Conservation (phyloP, 2,113 vertebrate genomes). For the Falco punctatus region DNA sequence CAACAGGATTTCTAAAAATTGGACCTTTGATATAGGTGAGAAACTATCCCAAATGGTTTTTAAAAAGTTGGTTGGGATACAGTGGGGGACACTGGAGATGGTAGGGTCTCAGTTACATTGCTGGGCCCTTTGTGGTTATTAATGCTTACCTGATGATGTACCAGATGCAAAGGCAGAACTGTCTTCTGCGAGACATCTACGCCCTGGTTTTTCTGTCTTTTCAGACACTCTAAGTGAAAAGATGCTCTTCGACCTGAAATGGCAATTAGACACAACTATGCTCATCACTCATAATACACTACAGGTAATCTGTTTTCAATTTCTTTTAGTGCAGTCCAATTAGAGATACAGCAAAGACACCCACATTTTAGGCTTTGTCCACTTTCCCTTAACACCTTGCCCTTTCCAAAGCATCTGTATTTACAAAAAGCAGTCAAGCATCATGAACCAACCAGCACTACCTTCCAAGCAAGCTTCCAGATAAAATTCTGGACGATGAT, state of each 20-base stretch:
- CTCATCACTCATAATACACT: neutral
- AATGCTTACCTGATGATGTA: slow-evolving; percentile 91
- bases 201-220: slow-evolving; percentile 85
- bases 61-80: neutral
- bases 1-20: neutral
- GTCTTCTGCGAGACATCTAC: slow-evolving; percentile 91
- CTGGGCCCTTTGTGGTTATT: neutral
- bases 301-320: neutral
- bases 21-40: neutral
- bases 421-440: neutral
- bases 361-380: neutral
- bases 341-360: neutral
- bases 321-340: neutral
- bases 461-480: neutral
- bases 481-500: neutral
- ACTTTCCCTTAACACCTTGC: neutral
- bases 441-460: neutral
- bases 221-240: slow-evolving; percentile 96
- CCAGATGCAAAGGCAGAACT: slow-evolving; percentile 90
- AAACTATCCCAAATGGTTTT: neutral
- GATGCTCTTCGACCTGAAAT: slow-evolving; percentile 90
- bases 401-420: neutral
- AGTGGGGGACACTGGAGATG: neutral
- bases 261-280: neutral
- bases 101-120: neutral